These are phyloP conservation scores for Rana temporaria DNA, from an alignment of 2,113 vertebrate species.

Conservation along the genomic window DNA sequence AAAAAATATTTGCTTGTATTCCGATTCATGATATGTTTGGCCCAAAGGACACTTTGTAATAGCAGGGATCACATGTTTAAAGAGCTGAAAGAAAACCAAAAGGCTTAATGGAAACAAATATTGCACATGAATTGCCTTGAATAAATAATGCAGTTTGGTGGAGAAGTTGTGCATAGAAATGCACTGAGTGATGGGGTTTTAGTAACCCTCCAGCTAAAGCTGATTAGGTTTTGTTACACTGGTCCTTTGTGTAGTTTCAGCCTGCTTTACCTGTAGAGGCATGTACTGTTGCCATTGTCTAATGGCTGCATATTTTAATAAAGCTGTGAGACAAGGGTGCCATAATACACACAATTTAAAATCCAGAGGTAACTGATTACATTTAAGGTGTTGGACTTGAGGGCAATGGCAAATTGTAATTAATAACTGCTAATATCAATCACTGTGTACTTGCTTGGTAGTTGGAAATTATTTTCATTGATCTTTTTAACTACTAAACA, in stretches of 20 bases:
- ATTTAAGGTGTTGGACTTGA: neutral
- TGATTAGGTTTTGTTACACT: slow-evolving; percentile 67
- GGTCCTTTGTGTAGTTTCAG: slow-evolving; percentile 72
- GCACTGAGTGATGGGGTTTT: slow-evolving; percentile 66
- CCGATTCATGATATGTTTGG: slow-evolving; percentile 56
- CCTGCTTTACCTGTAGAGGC: slow-evolving; percentile 63
- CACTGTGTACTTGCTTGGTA: too few species aligned
- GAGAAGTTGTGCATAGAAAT: slow-evolving; percentile 62
- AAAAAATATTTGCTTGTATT: neutral
- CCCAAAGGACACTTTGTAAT: slow-evolving; percentile 67
- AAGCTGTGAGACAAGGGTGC: neutral
- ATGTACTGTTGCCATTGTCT: slow-evolving; percentile 62
- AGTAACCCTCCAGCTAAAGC: slow-evolving; percentile 71
- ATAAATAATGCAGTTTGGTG: slow-evolving; percentile 68
- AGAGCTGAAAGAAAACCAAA: slow-evolving; percentile 66
- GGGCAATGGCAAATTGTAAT: neutral
- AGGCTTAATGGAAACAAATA: slow-evolving; percentile 72
- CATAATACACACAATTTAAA: neutral
- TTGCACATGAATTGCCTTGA: slow-evolving; percentile 64
- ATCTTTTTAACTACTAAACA: too few species aligned
- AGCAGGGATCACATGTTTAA: slow-evolving; percentile 60
- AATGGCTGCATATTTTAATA: slow-evolving; percentile 66
- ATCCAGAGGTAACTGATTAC: neutral
- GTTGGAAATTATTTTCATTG: too few species aligned
- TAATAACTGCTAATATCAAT: too few species aligned